Base-by-base conservation (phyloP, 2,888 invertebrate species). In the Rhodophaea formosa region DNA sequence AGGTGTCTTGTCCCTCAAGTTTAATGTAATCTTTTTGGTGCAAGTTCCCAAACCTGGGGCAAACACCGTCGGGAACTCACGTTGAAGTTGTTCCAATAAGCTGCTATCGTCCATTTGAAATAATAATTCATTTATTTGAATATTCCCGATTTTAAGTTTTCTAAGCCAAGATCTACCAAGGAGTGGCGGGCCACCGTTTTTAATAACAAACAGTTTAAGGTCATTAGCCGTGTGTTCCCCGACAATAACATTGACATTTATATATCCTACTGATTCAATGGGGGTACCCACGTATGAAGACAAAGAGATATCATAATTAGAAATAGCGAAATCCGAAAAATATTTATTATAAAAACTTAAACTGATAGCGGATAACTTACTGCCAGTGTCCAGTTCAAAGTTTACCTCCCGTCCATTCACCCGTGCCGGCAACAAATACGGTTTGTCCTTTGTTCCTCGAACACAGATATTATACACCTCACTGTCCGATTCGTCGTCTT, bases 91-190 rank as follows among this genome's bases (percentile, higher is more conserved):
- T 14, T 42, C 32, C 17, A 55, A 35, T 15, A 55, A 52, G n/a
- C n/a, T n/a, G 32, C 46, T 42, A 43, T 46, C 23, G 17, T 46
- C 17, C 8, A 46, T 12, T 49, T 49, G 8, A 14, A 15, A 14
- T 49, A 49, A 30, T 8, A 30, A 23, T 5, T 49, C 32, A 8
- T 12, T 29, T 7, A 29, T 8, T n/a, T 49, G 14, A 54, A 47
- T 23, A 12, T 60, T 56, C 15, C 47, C 43, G 29, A 67, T 60
- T 32, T 63, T 62, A 55, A 65, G 62, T 45, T 56, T 47, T 56
- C 59, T 62, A 8, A 66, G 62, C 63, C 63, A 67, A 7, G 60
- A 60, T 10, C 65, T 62, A 35, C 62, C 65, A 61, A 67, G 62
- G n/a, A 63, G n/a, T 6, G 63, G 63, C 3, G 64, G 64, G 42